phyloP scores from a whole-genome alignment of 1,140 invertebrate species.

The Heterodera schachtii region DNA sequence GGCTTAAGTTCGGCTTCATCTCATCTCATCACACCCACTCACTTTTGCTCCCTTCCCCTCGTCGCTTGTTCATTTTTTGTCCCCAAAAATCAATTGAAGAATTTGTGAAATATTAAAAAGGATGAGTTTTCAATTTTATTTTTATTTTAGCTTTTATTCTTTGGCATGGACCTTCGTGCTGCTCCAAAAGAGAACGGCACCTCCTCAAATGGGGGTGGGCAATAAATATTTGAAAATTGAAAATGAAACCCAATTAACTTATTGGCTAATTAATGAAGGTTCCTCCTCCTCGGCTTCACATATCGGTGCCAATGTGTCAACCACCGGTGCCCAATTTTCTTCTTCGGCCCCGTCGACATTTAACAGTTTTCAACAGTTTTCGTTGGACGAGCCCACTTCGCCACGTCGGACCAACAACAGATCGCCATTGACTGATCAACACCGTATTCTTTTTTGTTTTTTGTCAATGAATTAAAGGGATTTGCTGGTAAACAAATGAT shows the following conservation, averaged over 20 bases:
- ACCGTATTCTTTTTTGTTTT: not conserved
- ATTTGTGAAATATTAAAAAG: not conserved
- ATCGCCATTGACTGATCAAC: not conserved
- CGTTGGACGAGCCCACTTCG: constrained; percentile 5
- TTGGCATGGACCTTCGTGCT: not conserved
- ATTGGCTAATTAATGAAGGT: not conserved
- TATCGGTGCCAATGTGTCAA: not conserved
- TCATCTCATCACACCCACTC: not conserved
- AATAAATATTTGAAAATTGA: not conserved
- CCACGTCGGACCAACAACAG: not conserved
- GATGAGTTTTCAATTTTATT: not conserved
- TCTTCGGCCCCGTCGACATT: constrained; percentile 28
- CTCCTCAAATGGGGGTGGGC: not conserved
- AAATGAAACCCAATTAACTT: not conserved
- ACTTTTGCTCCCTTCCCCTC: not conserved
- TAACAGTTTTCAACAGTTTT: constrained; percentile 21
- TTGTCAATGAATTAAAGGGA: not conserved
- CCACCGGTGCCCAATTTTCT: not conserved
- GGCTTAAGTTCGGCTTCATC: not conserved
- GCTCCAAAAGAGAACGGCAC: not conserved
- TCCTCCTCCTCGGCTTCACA: not conserved
- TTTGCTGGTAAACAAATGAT: not conserved
- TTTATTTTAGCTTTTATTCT: not conserved
- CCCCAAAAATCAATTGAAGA: not conserved
- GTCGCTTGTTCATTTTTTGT: not conserved